phyloP scores from a whole-genome alignment of 2,888 invertebrate species.

The Nomada ferruginata region DNA sequence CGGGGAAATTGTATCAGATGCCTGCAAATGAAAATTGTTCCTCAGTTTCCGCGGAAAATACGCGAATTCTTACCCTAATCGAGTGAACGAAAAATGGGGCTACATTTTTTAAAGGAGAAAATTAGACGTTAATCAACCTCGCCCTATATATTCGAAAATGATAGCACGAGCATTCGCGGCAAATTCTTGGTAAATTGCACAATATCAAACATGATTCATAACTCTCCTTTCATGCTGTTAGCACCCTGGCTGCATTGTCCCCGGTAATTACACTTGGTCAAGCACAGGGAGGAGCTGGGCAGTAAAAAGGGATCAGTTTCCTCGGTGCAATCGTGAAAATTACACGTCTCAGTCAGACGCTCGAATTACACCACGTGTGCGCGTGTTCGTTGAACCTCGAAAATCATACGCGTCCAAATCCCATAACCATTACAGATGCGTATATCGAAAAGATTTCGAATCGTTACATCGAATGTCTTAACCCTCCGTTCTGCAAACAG shows the following conservation, averaged over 20 bases:
- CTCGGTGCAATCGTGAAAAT: constrained; percentile 67
- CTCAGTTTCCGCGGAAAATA: too few relatives aligned
- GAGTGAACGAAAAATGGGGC: too few relatives aligned
- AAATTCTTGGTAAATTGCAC: constrained; percentile 24
- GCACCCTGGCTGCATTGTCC: constrained; percentile 45
- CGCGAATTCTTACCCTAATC: too few relatives aligned
- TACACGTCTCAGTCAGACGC: constrained; percentile 58
- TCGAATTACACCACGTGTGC: constrained; percentile 59
- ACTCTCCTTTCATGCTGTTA: constrained; percentile 46
- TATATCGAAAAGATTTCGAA: background rate
- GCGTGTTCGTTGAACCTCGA: constrained; percentile 38
- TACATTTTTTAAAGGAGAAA: too few relatives aligned
- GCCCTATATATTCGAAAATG: background rate
- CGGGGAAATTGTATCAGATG: background rate
- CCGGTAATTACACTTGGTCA: constrained; percentile 59
- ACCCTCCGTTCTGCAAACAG: constrained; percentile 3
- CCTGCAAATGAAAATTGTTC: background rate
- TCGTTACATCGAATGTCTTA: constrained; percentile 5
- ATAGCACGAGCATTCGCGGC: background rate
- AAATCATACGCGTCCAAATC: constrained; percentile 48
- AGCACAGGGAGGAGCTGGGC: constrained; percentile 24
- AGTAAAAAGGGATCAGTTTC: constrained; percentile 64
- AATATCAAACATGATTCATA: constrained; percentile 27
- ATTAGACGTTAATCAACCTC: background rate
- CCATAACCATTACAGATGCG: background rate